These are phyloP conservation scores for Campoletis raptor DNA, from an alignment of 2,888 invertebrate genomes.

Conservation along the genomic window DNA sequence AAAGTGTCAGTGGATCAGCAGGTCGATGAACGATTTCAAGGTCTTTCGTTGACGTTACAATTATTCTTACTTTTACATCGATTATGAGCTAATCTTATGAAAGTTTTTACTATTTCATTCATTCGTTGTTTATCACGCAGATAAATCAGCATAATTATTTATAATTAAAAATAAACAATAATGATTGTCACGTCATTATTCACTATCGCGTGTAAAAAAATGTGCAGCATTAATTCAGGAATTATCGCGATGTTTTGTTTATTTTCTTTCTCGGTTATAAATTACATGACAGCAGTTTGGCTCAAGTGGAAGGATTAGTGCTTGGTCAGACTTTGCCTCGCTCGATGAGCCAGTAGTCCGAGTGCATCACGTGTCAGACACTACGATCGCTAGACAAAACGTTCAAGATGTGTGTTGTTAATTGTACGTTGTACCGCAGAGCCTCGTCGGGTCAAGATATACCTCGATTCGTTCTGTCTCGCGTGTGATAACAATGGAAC, in stretches of 20 bases:
- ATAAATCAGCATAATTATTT: not conserved
- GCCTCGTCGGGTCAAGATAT: not conserved
- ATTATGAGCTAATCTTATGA: not conserved
- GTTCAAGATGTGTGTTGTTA: slow-evolving; percentile 46
- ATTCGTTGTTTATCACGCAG: not conserved
- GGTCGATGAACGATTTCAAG: slow-evolving; percentile 46
- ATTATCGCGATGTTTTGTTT: not conserved
- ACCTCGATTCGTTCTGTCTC: not conserved
- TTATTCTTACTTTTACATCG: not conserved
- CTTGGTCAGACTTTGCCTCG: slow-evolving; percentile 14
- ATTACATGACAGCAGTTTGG: not conserved
- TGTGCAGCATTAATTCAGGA: not conserved
- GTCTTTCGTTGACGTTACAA: not conserved
- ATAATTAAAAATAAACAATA: not conserved
- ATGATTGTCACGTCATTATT: not conserved
- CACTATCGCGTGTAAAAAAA: too few relatives aligned
- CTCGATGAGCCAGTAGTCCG: slow-evolving; percentile 26
- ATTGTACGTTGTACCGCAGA: slow-evolving; percentile 43
- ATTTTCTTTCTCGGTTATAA: not conserved
- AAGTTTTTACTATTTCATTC: not conserved
- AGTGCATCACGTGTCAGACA: slow-evolving; percentile 59
- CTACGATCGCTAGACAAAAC: slow-evolving; percentile 40
- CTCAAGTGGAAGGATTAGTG: slow-evolving; percentile 11
- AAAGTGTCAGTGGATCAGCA: slow-evolving; percentile 64
- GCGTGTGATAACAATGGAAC: slow-evolving; percentile 46